phyloP scores from a whole-genome alignment of 2,797 vertebrate species.

The Sebastiscus tertius region DNA sequence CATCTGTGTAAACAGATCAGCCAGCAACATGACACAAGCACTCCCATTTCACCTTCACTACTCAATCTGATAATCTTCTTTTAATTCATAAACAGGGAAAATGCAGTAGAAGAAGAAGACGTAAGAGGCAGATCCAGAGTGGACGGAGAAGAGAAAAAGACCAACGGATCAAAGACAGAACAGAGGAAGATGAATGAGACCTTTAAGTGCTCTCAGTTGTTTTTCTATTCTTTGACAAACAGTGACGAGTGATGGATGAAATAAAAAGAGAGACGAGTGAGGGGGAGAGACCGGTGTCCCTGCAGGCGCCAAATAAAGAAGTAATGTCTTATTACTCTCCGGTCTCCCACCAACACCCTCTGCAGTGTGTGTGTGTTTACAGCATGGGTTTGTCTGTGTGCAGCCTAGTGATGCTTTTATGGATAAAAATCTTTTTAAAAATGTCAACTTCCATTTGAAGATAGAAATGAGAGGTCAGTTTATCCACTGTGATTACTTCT shows the following conservation, averaged over 20 bases:
- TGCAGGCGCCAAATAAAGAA: conserved; percentile 47
- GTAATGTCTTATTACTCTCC: conserved; percentile 52
- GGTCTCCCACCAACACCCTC: conserved; percentile 13
- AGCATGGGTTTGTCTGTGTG: neutral
- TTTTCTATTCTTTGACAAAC: conserved; percentile 64
- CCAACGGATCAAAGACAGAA: conserved; percentile 39
- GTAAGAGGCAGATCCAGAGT: conserved; percentile 2
- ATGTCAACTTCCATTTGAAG: neutral
- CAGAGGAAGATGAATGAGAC: conserved; percentile 60
- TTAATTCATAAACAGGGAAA: accelerated
- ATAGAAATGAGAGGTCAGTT: neutral
- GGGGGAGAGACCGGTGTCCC: conserved; percentile 39
- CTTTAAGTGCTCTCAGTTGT: conserved; percentile 56
- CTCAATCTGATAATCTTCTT: neutral
- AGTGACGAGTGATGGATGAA: conserved; percentile 68
- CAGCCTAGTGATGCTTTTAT: accelerated
- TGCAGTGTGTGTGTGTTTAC: neutral
- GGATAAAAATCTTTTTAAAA: neutral
- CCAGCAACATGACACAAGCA: neutral
- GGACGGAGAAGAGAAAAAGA: conserved; percentile 9
- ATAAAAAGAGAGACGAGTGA: conserved; percentile 47
- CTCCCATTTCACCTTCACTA: neutral
- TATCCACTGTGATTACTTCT: neutral
- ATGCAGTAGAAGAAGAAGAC: neutral
- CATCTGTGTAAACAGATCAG: neutral